Percentiles rank a stretch among this genome's conserved stretches.
Evolutionary conservation across 2,113 vertebrate genomes (phyloP).

Genomic region (Podocnemis expansa): DNA sequence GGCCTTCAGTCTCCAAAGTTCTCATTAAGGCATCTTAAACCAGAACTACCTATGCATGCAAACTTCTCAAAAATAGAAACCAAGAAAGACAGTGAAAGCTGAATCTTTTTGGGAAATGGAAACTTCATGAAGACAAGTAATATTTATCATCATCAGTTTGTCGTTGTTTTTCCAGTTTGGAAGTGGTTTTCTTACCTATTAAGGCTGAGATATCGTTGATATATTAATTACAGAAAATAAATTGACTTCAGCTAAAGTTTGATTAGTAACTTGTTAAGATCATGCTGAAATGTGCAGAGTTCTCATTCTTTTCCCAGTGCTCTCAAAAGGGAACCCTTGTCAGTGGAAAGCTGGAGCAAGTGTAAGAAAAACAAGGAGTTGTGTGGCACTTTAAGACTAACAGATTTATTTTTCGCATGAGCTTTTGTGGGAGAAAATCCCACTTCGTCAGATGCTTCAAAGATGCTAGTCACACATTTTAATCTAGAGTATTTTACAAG

Average conservation of each 20-base stretch:
- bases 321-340: background rate
- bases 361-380: no score
- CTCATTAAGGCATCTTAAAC: background rate
- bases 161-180: background rate
- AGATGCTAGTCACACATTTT: background rate
- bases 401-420: no score
- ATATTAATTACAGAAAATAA: slow-evolving; percentile 45
- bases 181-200: slow-evolving; percentile 5
- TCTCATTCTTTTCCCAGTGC: background rate
- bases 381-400: no score
- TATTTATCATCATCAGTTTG: background rate
- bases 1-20: background rate
- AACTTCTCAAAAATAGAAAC: background rate
- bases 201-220: slow-evolving; percentile 3
- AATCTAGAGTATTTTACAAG: background rate
- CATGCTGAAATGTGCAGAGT: background rate
- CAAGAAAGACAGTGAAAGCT: background rate
- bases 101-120: background rate
- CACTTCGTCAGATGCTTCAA: no score
- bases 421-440: no score
- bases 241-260: background rate
- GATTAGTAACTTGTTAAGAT: background rate
- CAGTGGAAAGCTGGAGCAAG: slow-evolving; percentile 16
- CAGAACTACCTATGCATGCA: background rate
- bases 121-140: background rate